A percentile compares a stretch with the other conserved stretches of the same genome.
Evolutionary conservation across 30 jellyfish, hydroid and myxozoan genomes (phyloP).

Genomic region (Sanderia malayensis): DNA sequence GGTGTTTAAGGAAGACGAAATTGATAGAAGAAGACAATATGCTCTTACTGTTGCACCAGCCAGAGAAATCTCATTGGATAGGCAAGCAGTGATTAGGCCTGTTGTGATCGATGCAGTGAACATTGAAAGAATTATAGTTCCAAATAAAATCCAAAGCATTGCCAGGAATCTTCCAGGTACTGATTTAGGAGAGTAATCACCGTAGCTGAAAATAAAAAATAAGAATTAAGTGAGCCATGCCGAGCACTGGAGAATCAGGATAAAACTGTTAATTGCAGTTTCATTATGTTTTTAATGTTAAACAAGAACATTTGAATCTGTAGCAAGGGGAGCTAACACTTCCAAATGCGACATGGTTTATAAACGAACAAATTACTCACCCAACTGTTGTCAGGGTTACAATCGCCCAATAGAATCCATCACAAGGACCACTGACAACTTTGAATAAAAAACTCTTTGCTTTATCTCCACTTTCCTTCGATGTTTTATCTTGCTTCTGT

Average conservation of each 20-base stretch:
- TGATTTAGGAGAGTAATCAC: conserved; percentile 58
- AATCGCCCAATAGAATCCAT: conserved; percentile 71
- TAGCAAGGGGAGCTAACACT: too few species aligned
- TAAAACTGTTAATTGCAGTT: too few species aligned
- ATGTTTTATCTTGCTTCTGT: neutral
- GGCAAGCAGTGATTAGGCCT: conserved; percentile 51
- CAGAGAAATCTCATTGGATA: conserved; percentile 46
- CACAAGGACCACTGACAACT: conserved; percentile 27
- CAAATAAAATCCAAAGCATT: conserved; percentile 63
- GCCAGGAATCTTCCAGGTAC: conserved; percentile 57
- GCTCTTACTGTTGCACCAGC: conserved; percentile 66
- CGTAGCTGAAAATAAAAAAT: conserved; percentile 27
- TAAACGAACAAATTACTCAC: conserved; percentile 20
- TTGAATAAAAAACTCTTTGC: neutral
- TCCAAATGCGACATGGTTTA: neutral
- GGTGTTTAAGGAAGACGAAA: too few species aligned
- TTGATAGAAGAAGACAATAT: too few species aligned
- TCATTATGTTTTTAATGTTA: too few species aligned
- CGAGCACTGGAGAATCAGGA: too few species aligned
- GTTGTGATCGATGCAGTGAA: conserved; percentile 68
- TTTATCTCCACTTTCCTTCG: neutral
- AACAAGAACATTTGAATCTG: too few species aligned
- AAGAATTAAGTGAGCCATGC: too few species aligned
- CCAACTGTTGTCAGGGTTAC: conserved; percentile 70
- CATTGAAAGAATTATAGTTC: conserved; percentile 52